Conservation (phyloP, 2,888 invertebrate species). For the Caenorhabditis wallacei region DNA sequence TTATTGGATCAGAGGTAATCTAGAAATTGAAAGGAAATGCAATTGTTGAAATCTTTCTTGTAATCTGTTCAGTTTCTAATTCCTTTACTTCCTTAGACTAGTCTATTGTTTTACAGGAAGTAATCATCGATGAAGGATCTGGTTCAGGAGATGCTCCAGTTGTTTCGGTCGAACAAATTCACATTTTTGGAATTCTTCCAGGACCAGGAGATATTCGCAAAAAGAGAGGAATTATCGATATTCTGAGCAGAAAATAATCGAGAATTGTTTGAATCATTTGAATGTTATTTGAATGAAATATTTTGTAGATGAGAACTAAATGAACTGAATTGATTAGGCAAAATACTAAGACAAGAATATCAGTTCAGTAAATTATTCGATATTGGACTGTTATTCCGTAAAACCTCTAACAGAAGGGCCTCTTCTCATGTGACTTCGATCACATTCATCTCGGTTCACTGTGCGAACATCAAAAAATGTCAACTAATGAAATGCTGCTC, state of each 20-base stretch:
- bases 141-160: slow-evolving; percentile 32
- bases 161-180: slow-evolving; percentile 6
- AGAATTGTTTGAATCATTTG: not conserved
- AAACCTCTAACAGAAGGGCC: too few relatives aligned
- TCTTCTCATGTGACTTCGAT: too few relatives aligned
- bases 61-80: not conserved
- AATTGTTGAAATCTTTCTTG: too few relatives aligned
- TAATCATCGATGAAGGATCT: slow-evolving; percentile 20
- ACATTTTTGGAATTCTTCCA: slow-evolving; percentile 43
- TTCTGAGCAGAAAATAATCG: slow-evolving; percentile 27
- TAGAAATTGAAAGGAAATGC: too few relatives aligned
- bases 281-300: not conserved
- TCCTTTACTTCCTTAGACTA: too few relatives aligned
- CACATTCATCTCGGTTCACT: too few relatives aligned
- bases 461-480: too few relatives aligned
- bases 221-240: slow-evolving; percentile 27
- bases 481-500: too few relatives aligned
- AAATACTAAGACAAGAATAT: too few relatives aligned
- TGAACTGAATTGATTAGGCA: too few relatives aligned
- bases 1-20: not conserved
- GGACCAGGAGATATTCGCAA: slow-evolving; percentile 53
- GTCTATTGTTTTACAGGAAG: slow-evolving; percentile 16
- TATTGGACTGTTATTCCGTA: too few relatives aligned
- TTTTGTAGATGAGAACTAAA: not conserved
- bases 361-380: too few relatives aligned